Percentiles rank a stretch among this genome's conserved stretches.
Conservation (phyloP, 2,113 vertebrate genomes). For the Calyptomena viridis region DNA sequence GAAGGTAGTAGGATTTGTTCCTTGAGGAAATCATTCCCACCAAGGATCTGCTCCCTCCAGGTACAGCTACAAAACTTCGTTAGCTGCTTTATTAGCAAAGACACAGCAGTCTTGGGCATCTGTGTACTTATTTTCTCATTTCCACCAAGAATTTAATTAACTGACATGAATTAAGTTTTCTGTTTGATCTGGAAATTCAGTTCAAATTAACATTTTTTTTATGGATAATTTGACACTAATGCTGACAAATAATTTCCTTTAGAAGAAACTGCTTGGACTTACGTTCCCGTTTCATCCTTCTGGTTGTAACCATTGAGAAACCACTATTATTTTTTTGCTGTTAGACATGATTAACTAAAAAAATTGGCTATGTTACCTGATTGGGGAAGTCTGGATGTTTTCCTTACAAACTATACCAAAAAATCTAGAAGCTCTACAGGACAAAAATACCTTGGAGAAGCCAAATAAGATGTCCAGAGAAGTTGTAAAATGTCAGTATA, state of each 20-base stretch:
- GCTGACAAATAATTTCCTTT: neutral
- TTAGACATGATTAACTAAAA: neutral
- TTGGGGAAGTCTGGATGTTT: neutral
- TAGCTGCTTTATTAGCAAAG: conserved; percentile 13
- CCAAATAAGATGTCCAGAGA: neutral
- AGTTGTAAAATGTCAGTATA: neutral
- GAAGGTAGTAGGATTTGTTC: neutral
- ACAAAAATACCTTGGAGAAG: neutral
- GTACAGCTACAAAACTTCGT: neutral
- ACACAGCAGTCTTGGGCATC: neutral
- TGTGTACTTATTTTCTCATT: conserved; percentile 39
- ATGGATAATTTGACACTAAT: neutral
- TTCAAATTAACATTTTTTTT: conserved; percentile 34
- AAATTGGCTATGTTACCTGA: neutral
- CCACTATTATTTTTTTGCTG: neutral
- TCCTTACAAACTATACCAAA: neutral
- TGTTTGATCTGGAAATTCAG: conserved; percentile 43
- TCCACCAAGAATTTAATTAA: conserved; percentile 48
- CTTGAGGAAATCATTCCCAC: neutral
- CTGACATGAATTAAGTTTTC: conserved; percentile 50
- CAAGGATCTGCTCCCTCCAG: neutral
- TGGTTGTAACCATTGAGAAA: no score
- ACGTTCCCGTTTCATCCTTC: no score
- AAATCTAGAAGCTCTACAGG: neutral
- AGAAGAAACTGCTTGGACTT: neutral